These are phyloP conservation scores for Poeciliopsis infans DNA, from an alignment of 2,797 vertebrate species.

Conservation along the genomic window DNA sequence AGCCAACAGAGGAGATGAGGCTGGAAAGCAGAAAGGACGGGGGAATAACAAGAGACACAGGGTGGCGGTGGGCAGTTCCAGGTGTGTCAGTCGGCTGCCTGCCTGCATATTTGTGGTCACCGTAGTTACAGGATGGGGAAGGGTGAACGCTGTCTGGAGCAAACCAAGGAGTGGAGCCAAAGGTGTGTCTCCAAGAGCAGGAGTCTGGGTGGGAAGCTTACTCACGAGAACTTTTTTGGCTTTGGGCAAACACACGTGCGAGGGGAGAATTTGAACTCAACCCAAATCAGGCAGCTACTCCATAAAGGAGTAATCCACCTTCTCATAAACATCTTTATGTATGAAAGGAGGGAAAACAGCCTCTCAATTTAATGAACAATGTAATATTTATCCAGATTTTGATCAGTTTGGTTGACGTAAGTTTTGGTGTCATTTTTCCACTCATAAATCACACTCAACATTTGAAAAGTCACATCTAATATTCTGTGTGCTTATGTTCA, in stretches of 20 bases:
- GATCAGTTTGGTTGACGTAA: not conserved
- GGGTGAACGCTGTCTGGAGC: conserved; percentile 46
- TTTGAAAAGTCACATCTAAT: conserved; percentile 12
- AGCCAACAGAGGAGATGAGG: conserved; percentile 26
- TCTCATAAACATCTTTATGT: conserved; percentile 9
- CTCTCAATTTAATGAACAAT: not conserved
- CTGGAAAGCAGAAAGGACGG: conserved; percentile 7
- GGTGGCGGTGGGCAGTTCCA: conserved; percentile 60
- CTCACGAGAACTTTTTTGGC: conserved; percentile 27
- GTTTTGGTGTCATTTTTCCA: conserved; percentile 2
- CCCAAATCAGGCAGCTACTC: conserved; percentile 10
- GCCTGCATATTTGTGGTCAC: conserved; percentile 74
- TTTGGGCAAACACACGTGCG: conserved; percentile 39
- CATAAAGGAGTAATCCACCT: conserved; percentile 34
- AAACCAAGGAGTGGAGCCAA: conserved; percentile 53
- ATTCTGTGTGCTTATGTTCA: conserved; percentile 9
- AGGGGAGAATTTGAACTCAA: conserved; percentile 33
- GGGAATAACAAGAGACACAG: conserved; percentile 19
- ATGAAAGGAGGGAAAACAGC: conserved; percentile 15
- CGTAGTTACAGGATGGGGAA: conserved; percentile 43
- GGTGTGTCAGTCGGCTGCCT: conserved; percentile 75
- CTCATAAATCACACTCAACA: not conserved
- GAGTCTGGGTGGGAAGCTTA: conserved; percentile 47
- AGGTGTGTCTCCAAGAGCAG: conserved; percentile 63
- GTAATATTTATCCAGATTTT: not conserved